Conservation (phyloP, 53 echinoderm and acorn worm species). For the Crossaster papposus region DNA sequence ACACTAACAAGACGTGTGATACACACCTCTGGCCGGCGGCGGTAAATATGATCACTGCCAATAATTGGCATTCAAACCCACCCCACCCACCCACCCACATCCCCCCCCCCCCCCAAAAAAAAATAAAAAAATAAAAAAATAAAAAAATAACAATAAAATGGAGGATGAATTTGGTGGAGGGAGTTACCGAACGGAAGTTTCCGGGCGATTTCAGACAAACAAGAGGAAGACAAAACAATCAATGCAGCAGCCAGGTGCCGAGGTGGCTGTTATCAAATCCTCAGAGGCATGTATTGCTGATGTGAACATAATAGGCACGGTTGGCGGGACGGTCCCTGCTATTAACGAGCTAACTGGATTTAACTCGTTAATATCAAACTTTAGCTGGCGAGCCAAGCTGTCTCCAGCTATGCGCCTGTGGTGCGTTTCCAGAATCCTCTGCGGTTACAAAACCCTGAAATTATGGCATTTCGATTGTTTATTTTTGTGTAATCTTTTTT, state of each 20-base stretch:
- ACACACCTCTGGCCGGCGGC: conserved; percentile 2
- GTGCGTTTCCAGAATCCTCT: background rate
- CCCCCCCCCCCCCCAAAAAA: too few relatives aligned
- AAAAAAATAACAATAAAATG: conserved; percentile 53
- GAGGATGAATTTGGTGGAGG: background rate
- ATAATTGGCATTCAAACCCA: conserved; percentile 49
- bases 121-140: too few relatives aligned
- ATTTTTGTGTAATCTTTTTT: background rate
- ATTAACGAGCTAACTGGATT: conserved; percentile 44
- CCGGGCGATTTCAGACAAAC: background rate
- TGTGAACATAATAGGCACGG: conserved; percentile 37
- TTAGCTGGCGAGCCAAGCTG: conserved; percentile 38
- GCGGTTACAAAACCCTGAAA: background rate
- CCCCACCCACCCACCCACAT: too few relatives aligned
- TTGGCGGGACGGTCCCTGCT: background rate
- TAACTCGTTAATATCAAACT: conserved; percentile 15
- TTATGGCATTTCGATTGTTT: conserved; percentile 12
- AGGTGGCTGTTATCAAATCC: conserved; percentile 48
- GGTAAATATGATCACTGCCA: conserved; percentile 45
- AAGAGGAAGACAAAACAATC: conserved; percentile 3
- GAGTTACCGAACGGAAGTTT: conserved; percentile 14
- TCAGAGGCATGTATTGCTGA: conserved; percentile 25
- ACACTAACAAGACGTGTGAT: background rate
- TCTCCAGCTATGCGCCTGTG: background rate
- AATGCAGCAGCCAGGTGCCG: conserved; percentile 44